Percentiles rank a stretch among this genome's conserved stretches.
These are phyloP conservation scores for Sebastiscus albofasciatus DNA, from an alignment of 2,797 vertebrate genomes.

Conservation along the genomic window DNA sequence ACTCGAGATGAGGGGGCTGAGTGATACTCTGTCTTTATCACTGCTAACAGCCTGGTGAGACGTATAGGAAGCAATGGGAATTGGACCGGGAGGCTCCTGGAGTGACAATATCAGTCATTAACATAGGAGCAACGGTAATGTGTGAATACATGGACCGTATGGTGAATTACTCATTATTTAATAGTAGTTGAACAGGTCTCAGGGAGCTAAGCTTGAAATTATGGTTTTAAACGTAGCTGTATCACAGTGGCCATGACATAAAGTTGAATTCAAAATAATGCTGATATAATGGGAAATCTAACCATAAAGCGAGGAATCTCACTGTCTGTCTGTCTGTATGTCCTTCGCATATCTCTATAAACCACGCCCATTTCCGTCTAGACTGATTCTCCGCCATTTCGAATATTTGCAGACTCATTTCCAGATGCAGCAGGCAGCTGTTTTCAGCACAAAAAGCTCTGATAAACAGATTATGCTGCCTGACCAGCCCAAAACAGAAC, in stretches of 20 bases:
- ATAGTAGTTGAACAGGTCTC: neutral
- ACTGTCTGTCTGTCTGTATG: no score
- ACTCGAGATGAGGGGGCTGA: constrained; percentile 55
- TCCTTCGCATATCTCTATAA: no score
- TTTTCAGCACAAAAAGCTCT: neutral
- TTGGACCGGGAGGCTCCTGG: constrained; percentile 17
- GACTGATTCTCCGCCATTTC: no score
- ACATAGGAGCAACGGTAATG: constrained; percentile 8
- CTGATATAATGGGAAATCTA: neutral
- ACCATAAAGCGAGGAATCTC: no score
- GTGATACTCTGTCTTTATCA: constrained; percentile 61
- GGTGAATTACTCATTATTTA: constrained; percentile 28
- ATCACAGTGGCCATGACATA: neutral
- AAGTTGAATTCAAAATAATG: neutral
- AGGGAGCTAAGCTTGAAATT: neutral
- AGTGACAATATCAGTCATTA: constrained; percentile 49
- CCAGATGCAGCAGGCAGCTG: neutral
- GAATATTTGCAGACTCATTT: neutral
- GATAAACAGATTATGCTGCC: neutral
- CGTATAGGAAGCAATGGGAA: constrained; percentile 31
- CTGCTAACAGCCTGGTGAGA: constrained; percentile 62
- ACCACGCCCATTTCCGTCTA: no score
- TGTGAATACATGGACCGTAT: constrained; percentile 14
- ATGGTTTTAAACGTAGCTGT: neutral
- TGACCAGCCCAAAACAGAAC: neutral